Evolutionary conservation across 2,113 vertebrate species (phyloP), one percentile per base, ranked within the genome.

Genomic region (Monopterus albus): DNA sequence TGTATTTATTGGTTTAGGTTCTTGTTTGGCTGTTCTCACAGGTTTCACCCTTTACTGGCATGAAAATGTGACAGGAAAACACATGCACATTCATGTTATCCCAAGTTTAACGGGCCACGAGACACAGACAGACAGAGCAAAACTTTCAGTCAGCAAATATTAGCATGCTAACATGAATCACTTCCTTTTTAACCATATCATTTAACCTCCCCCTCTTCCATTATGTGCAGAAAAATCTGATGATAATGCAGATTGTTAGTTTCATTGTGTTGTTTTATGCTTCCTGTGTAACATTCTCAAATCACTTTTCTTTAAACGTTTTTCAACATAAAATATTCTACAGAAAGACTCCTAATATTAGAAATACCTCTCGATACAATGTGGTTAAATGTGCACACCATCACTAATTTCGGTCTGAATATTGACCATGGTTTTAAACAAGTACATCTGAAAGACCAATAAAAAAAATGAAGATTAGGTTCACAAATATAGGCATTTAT

Each of bases 1-100:
- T 23, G 18, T 20, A 46, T 20, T 23, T 63, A 3, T 25, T 45
- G 21, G 53, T 36, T 35, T 31, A 18, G 57, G 26, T 50, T 69
- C 25, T 49, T 7, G 3, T 18, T 46, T 33, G 49, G 43, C 67
- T 75, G 75, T 20, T 63, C 36, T 76, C 23, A 39, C 13, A 26
- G 61, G 36, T 51, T 63, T 49, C 50, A 29, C 13, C 57, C 33
- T 62, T 63, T 45, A 72, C 56, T 29, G 42, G 50, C 31, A 53
- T 53, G 65, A 67, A 61, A 73, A 52, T 70, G 38, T 62, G 33
- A 75, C 31, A 12, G 21, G 23, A 70, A 75, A 61, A 69, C 57
- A 53, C 10, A 49, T 10, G 36, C 23, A 21, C 18, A 52, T 2
- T 28, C 36, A 23, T 73, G 63, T 49, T 15, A n/a, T 67, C 28